Conservation (phyloP, 2,888 invertebrate genomes). For the Sialis fuliginosa region DNA sequence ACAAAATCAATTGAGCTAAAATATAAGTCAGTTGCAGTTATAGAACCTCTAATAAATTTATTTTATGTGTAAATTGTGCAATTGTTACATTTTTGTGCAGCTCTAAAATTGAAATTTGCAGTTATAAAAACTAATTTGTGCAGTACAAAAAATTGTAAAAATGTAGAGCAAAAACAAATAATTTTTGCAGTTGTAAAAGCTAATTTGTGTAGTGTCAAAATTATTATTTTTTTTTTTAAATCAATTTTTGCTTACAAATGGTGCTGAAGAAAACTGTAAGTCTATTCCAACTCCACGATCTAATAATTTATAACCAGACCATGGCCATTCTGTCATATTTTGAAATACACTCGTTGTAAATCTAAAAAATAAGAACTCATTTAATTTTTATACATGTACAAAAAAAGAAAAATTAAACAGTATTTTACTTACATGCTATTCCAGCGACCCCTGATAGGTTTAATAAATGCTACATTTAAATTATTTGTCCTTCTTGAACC, state of each 20-base stretch:
- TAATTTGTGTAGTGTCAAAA: no score
- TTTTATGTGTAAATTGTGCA: not conserved
- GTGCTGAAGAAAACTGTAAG: constrained; percentile 48
- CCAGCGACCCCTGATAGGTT: constrained; percentile 61
- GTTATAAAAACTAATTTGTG: no score
- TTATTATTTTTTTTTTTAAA: no score
- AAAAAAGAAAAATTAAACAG: not conserved
- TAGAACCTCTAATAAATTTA: not conserved
- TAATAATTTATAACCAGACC: constrained; percentile 65
- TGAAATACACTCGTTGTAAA: constrained; percentile 57
- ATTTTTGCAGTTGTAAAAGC: no score
- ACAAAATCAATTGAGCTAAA: not conserved
- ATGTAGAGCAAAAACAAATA: no score
- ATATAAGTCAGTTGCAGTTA: constrained; percentile 1
- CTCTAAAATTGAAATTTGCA: no score
- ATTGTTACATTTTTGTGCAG: no score
- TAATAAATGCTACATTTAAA: constrained; percentile 60
- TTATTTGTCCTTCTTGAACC: constrained; percentile 70
- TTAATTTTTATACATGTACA: not conserved
- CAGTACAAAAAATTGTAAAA: no score
- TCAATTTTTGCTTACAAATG: constrained; percentile 34
- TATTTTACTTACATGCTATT: constrained; percentile 38
- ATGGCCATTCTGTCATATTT: constrained; percentile 56
- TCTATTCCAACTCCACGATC: constrained; percentile 66
- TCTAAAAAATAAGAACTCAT: constrained; percentile 26